Percentiles rank a stretch among this genome's conserved stretches.
Evolutionary conservation across 2,113 vertebrate species (phyloP).

Genomic region (Tonatia bakeri): DNA sequence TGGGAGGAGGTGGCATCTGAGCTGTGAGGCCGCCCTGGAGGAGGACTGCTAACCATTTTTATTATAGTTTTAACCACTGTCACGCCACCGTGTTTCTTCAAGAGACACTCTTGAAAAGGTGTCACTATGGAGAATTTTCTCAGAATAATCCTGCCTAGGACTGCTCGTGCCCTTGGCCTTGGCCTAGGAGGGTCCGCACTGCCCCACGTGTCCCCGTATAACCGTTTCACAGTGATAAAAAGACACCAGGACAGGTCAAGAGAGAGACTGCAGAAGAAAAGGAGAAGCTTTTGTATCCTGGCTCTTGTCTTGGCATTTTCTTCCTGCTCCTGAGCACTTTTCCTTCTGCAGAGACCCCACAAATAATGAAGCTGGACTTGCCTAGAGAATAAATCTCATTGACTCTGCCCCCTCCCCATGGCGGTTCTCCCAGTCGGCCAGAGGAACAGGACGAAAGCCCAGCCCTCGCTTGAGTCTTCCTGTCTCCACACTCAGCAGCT

Average conservation of each 20-base stretch:
- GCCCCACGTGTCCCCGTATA: accelerated
- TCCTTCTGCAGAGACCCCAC: background rate
- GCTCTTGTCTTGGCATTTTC: background rate
- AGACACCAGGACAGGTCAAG: background rate
- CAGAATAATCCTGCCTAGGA: background rate
- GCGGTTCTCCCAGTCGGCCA: accelerated
- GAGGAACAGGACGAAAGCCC: background rate
- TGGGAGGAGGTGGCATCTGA: background rate
- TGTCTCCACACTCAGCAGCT: accelerated
- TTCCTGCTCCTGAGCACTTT: background rate
- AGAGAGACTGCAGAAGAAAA: background rate
- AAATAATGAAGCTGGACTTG: background rate
- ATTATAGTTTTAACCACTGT: background rate
- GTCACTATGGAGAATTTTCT: background rate
- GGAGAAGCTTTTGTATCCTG: background rate
- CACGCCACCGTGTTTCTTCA: background rate
- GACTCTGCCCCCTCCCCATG: accelerated
- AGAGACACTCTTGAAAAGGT: background rate
- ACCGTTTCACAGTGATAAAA: background rate
- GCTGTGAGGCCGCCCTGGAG: background rate
- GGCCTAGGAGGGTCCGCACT: background rate
- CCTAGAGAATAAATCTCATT: background rate
- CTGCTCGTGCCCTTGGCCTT: background rate
- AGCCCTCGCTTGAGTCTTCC: accelerated
- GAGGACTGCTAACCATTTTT: background rate